Evolutionary conservation across 2,888 invertebrate species (phyloP).

Genomic region (Nomada goodeniana): DNA sequence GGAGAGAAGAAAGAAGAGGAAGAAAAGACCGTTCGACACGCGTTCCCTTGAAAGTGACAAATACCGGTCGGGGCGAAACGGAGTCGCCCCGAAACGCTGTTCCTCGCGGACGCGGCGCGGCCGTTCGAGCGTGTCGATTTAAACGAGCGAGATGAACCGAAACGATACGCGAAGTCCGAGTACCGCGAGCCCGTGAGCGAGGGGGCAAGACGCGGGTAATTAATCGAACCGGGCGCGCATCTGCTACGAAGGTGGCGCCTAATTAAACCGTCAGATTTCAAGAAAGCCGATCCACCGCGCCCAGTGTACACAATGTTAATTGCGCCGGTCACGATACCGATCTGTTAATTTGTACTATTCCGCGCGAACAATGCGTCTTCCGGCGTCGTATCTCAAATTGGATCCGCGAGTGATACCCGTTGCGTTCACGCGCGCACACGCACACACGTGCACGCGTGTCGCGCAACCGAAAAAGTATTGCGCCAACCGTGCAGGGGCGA

Average conservation of each 20-base stretch:
- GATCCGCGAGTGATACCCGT: constrained; percentile 65
- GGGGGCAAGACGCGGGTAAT: constrained; percentile 61
- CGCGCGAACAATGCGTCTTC: constrained; percentile 72
- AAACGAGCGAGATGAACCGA: constrained; percentile 64
- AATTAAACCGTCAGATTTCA: constrained; percentile 77
- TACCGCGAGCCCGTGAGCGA: not conserved
- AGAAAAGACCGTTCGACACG: not conserved
- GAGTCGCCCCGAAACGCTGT: constrained; percentile 6
- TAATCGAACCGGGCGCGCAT: constrained; percentile 71
- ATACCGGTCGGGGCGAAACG: not conserved
- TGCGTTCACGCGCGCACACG: constrained; percentile 35
- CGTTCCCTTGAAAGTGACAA: not conserved
- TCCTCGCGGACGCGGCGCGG: constrained; percentile 42
- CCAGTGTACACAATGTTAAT: constrained; percentile 75
- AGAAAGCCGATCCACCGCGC: constrained; percentile 69
- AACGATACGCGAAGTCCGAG: constrained; percentile 55
- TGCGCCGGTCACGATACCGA: constrained; percentile 70
- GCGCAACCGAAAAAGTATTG: constrained; percentile 11
- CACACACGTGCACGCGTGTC: constrained; percentile 28
- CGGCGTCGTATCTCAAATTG: constrained; percentile 72
- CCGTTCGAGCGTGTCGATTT: constrained; percentile 64
- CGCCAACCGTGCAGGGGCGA: constrained; percentile 6
- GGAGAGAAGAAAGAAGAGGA: no score
- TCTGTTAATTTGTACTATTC: constrained; percentile 76
- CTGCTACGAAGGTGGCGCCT: constrained; percentile 72